phyloP scores from a whole-genome alignment of 2,797 vertebrate genomes.

The Amblyopsis hoosieri region DNA sequence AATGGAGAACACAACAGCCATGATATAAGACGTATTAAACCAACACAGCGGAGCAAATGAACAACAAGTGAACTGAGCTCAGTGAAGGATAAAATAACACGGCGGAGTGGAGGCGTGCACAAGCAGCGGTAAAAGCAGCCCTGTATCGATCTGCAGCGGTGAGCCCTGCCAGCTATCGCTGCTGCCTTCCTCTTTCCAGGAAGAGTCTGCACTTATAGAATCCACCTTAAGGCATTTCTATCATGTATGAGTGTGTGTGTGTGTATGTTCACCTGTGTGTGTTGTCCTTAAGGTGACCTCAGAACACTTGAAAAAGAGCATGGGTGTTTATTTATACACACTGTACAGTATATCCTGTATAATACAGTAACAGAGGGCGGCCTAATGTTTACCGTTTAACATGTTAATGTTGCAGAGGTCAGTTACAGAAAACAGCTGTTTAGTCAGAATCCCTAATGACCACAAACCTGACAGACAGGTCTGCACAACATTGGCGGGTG shows the following conservation, averaged over 20 bases:
- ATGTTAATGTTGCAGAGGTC: slow-evolving; percentile 21
- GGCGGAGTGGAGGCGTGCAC: slow-evolving; percentile 70
- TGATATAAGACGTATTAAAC: slow-evolving; percentile 76
- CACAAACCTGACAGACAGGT: slow-evolving; percentile 15
- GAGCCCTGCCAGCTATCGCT: slow-evolving; percentile 70
- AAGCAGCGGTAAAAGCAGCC: slow-evolving; percentile 71
- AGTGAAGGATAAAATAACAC: slow-evolving; percentile 74
- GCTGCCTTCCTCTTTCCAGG: slow-evolving; percentile 68
- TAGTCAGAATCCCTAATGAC: slow-evolving; percentile 19
- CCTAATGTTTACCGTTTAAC: slow-evolving; percentile 7
- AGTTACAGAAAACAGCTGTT: slow-evolving; percentile 7
- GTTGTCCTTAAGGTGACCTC: not conserved
- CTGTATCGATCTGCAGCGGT: slow-evolving; percentile 71
- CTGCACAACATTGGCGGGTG: slow-evolving; percentile 43
- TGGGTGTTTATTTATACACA: too few relatives aligned
- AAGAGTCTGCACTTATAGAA: slow-evolving; percentile 67
- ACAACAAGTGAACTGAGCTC: slow-evolving; percentile 71
- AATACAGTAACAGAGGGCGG: slow-evolving; percentile 4
- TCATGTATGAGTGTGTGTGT: slow-evolving; percentile 12
- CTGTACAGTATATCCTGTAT: not conserved
- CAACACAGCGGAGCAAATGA: slow-evolving; percentile 70
- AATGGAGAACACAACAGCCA: slow-evolving; percentile 56
- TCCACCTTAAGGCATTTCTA: slow-evolving; percentile 57
- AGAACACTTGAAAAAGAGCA: too few relatives aligned
- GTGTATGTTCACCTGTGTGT: not conserved